These are phyloP conservation scores for Zingel zingel DNA, from an alignment of 2,113 vertebrate genomes.

Conservation along the genomic window DNA sequence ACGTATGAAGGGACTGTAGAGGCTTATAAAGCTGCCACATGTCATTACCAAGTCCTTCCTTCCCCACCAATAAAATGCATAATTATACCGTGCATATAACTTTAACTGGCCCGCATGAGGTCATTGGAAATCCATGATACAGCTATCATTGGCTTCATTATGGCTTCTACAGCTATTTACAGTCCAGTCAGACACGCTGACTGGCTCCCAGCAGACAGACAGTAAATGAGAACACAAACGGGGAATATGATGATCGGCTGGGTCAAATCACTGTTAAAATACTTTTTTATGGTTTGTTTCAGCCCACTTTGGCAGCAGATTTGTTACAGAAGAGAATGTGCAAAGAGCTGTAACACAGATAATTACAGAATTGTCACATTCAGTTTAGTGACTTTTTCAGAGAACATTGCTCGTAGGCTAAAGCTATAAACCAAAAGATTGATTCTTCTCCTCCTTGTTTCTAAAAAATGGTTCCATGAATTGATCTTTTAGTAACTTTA, in stretches of 20 bases:
- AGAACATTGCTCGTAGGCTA: neutral
- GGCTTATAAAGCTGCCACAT: conserved; percentile 65
- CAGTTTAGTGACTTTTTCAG: neutral
- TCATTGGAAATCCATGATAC: conserved; percentile 68
- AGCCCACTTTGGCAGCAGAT: neutral
- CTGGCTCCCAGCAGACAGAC: conserved; percentile 45
- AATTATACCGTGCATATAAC: conserved; percentile 53
- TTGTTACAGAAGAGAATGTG: neutral
- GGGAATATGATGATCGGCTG: neutral
- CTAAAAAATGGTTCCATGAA: neutral
- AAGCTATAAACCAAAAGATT: neutral
- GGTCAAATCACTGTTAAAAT: conserved; percentile 14
- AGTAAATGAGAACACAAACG: conserved; percentile 41
- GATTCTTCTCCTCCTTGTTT: neutral
- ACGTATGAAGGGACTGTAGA: conserved; percentile 18
- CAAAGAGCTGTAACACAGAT: neutral
- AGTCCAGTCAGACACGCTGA: conserved; percentile 32
- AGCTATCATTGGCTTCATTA: conserved; percentile 50
- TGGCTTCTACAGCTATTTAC: conserved; percentile 48
- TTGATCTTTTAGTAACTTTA: neutral
- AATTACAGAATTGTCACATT: neutral
- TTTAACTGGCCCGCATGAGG: conserved; percentile 66
- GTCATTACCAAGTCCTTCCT: conserved; percentile 56
- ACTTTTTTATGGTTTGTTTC: conserved; percentile 4
- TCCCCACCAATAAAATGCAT: conserved; percentile 62